These are phyloP conservation scores for Cerastis leucographa DNA, from an alignment of 2,888 invertebrate genomes.

Conservation along the genomic window DNA sequence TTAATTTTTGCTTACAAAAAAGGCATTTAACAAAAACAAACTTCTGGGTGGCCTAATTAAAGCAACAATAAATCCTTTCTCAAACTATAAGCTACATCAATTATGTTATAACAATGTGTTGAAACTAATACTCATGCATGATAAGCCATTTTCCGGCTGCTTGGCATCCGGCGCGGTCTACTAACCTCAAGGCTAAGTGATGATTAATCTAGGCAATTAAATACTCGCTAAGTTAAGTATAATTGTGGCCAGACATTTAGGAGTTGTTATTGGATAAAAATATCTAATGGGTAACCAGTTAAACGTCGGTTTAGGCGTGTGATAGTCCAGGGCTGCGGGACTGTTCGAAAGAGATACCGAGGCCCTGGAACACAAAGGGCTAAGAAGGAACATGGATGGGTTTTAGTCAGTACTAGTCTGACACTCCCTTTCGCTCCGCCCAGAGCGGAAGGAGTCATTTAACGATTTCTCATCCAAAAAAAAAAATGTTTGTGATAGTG, in stretches of 20 bases:
- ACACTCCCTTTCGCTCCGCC: too few species aligned
- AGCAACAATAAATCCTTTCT: conserved; percentile 1
- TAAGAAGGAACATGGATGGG: too few species aligned
- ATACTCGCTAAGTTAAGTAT: conserved; percentile 42
- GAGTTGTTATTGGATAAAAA: neutral
- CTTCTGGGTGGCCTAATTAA: conserved; percentile 12
- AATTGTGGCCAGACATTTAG: conserved; percentile 39
- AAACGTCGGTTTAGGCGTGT: too few species aligned
- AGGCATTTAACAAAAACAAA: neutral
- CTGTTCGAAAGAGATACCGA: too few species aligned
- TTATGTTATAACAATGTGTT: conserved; percentile 49
- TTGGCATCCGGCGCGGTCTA: conserved; percentile 63
- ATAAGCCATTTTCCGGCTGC: conserved; percentile 63
- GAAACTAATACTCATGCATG: conserved; percentile 51
- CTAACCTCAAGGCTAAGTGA: conserved; percentile 65
- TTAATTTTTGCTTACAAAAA: too few species aligned
- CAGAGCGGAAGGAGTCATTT: too few species aligned
- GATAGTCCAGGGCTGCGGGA: too few species aligned
- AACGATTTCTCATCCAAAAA: too few species aligned
- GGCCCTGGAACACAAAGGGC: too few species aligned
- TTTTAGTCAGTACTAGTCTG: too few species aligned
- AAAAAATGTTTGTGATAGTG: too few species aligned
- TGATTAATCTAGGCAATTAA: conserved; percentile 58
- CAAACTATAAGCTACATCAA: conserved; percentile 38
- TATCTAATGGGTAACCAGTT: too few species aligned